Evolutionary conservation across 2,888 invertebrate genomes (phyloP), one percentile per base, ranked within the genome.

Genomic region (Drosophila anomalata): DNA sequence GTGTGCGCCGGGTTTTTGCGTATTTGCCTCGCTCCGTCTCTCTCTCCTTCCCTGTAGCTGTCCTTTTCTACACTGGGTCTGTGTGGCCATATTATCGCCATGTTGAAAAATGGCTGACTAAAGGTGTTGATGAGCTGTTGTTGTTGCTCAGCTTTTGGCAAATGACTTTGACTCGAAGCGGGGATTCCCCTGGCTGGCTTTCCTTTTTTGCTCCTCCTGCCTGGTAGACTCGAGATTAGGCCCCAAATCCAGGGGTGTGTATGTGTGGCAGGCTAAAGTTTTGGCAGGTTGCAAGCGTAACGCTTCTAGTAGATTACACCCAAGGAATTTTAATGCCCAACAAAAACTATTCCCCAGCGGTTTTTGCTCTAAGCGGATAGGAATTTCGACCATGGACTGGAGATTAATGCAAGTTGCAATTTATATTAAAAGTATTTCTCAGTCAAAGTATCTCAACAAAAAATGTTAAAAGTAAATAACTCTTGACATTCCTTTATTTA

Each of bases 51-150:
- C 22, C 22, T 12, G 11, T 44, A 12, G 12, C 2, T 5, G 44
- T 44, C 22, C 44, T 44, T 44, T 5, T 20, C 44, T 17, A 20
- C 1, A n/a, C 14, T 17, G 14, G 5, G 36, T 20, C 39, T 33
- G n/a, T 33, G 60, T 41, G 60, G 59, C 42, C 42, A 55, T 58
- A 61, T 79, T 68, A 62, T 71, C 62, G 61, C 47, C 53, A 39
- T 58, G 73, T 58, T 82, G 83, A 82, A 79, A 83, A 86, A 80
- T 86, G 79, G 79, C 77, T 72, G 86, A 71, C 88, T 75, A 69
- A 79, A 85, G 81, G 81, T 87, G 88, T 82, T 87, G 81, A 82
- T 87, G 81, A 82, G 88, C 87, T 81, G 53, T 54, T 63, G 71
- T 65, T 75, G 84, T 62, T 78, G 60, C 70, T 69, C 57, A 56